These are phyloP conservation scores for Polylopha cassiicola DNA, from an alignment of 2,888 invertebrate genomes.

Conservation along the genomic window DNA sequence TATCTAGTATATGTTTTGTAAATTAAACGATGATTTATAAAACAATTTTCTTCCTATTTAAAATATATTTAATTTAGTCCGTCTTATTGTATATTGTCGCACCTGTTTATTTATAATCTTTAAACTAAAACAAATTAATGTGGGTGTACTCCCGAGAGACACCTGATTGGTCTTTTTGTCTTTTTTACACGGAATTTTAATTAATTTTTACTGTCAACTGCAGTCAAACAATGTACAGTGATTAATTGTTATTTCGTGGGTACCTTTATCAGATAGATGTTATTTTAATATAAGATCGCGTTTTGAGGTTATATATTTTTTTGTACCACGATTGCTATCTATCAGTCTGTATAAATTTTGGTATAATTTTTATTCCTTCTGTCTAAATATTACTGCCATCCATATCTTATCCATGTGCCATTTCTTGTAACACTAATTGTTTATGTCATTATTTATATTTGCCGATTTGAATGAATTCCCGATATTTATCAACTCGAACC, in stretches of 20 bases:
- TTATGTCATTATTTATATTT: too few relatives aligned
- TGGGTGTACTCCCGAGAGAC: slow-evolving; percentile 62
- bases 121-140: slow-evolving; percentile 62
- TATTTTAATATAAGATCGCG: slow-evolving; percentile 11
- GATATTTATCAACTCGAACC: too few relatives aligned
- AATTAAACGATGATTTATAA: too few relatives aligned
- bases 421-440: too few relatives aligned
- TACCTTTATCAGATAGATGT: slow-evolving; percentile 14
- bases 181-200: slow-evolving; percentile 72
- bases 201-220: slow-evolving; percentile 74
- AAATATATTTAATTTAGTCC: too few relatives aligned
- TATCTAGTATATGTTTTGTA: too few relatives aligned
- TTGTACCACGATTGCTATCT: slow-evolving; percentile 17
- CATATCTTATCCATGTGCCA: too few relatives aligned
- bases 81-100: too few relatives aligned
- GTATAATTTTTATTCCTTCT: too few relatives aligned
- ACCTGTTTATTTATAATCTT: slow-evolving; percentile 9
- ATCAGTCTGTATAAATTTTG: slow-evolving; percentile 12
- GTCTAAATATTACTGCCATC: too few relatives aligned
- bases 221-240: slow-evolving; percentile 66
- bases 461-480: too few relatives aligned
- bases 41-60: too few relatives aligned
- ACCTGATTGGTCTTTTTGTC: slow-evolving; percentile 63
- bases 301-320: slow-evolving; percentile 17
- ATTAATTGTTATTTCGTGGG: slow-evolving; percentile 57